A percentile compares a stretch with the other conserved stretches of the same genome.
phyloP scores from a whole-genome alignment of 2,113 vertebrate genomes.

The Barnardius zonarius region DNA sequence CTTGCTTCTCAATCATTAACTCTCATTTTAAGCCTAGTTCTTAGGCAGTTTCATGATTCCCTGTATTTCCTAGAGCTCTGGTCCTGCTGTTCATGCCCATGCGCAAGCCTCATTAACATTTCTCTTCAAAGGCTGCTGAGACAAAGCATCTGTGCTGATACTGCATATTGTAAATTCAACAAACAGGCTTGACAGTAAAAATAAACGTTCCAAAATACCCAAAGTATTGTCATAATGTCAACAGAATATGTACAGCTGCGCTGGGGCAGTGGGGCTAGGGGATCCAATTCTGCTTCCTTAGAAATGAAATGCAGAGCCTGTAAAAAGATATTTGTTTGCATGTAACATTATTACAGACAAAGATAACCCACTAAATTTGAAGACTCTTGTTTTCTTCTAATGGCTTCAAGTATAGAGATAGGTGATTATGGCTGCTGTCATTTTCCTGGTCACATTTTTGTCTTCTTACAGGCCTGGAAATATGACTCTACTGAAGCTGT shows the following conservation, averaged over 20 bases:
- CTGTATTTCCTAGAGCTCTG: slow-evolving; percentile 35
- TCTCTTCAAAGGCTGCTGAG: background rate
- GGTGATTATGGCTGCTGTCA: accelerated
- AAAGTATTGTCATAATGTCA: background rate
- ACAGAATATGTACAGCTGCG: background rate
- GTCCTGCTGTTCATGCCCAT: background rate
- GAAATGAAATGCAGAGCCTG: background rate
- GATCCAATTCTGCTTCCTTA: background rate
- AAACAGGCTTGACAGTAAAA: background rate
- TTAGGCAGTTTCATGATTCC: slow-evolving; percentile 14
- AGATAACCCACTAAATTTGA: background rate
- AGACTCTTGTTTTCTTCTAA: background rate
- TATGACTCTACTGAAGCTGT: background rate
- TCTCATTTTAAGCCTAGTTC: slow-evolving; percentile 12
- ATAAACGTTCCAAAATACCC: background rate
- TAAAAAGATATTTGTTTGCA: background rate
- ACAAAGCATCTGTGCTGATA: background rate
- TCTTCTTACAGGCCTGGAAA: background rate
- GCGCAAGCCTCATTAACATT: background rate
- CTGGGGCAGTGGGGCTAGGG: background rate
- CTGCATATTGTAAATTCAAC: background rate
- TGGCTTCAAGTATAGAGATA: background rate
- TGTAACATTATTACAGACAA: background rate
- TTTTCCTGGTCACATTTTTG: background rate
- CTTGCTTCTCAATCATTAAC: slow-evolving; percentile 12